Base-by-base conservation (phyloP, 2,113 vertebrate species). In the Callionymus lyra region DNA sequence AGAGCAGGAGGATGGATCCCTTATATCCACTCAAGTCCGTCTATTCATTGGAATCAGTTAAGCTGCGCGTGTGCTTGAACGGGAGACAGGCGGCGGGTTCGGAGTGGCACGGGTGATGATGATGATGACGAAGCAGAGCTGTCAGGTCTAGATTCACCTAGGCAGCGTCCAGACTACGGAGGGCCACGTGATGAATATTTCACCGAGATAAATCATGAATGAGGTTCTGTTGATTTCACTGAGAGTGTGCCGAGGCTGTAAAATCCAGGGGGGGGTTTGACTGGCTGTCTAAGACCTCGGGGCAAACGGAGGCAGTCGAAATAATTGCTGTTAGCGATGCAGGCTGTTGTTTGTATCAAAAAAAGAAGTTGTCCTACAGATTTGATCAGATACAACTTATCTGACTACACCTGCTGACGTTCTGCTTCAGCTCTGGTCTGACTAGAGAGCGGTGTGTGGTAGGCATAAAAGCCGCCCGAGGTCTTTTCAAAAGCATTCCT, bases 301-400 rank as follows among this genome's bases (percentile, higher is more conserved):
- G 76, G 74, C 76, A 80, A 78, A 80, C 56, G 68, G 68, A 81
- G 77, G 68, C 72, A 71, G 74, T 68, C 78, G 72, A 78, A 74
- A 73, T 82, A 82, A 82, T 80, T 80, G 79, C 76, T 76, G 64
- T 78, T 72, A 80, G 79, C 74, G 58, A 76, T 72, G 79, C 72
- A 76, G 78, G 68, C 74, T 76, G 74, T 77, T 81, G 76, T 82
- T 82, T 80, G 68, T 68, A 80, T 80, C 77, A 76, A 74, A 78
- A 76, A 64, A 70, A 76, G 78, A 73, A 65, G 65, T 68, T 56
- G 59, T 68, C 63, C 72, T 46, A 56, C 64, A 47, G 64, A 68
- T 67, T 58, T 47, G 49, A 66, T 77, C 70, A 74, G 56, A 74
- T 72, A 53, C 48, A 61, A 70, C 63, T 79, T 65, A n/a, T n/a